These are phyloP conservation scores for Cistogaster globosa DNA, from an alignment of 2,888 invertebrate genomes.

Conservation along the genomic window DNA sequence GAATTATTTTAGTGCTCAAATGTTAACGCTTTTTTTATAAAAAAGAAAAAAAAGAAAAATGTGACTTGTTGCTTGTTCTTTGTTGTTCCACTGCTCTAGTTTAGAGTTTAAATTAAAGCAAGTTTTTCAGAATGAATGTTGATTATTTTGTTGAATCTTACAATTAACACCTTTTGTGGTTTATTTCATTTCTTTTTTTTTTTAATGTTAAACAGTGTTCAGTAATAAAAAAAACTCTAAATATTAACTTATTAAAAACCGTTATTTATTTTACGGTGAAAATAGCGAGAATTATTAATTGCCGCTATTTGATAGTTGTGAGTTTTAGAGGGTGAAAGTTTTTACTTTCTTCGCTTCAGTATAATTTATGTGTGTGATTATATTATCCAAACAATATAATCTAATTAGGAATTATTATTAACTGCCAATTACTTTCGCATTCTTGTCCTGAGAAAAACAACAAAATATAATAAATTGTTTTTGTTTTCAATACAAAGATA, in stretches of 20 bases:
- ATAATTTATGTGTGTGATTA: too few species aligned
- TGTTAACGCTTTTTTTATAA: too few species aligned
- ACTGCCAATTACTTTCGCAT: too few species aligned
- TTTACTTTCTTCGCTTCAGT: slow-evolving; percentile 25
- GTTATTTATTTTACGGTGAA: slow-evolving; percentile 2
- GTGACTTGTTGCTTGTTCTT: slow-evolving; percentile 15
- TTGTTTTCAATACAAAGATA: too few species aligned
- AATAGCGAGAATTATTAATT: slow-evolving; percentile 38
- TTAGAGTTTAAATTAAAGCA: slow-evolving; percentile 35
- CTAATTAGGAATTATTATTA: too few species aligned
- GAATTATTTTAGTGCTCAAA: background rate
- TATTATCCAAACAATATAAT: too few species aligned
- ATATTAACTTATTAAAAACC: slow-evolving; percentile 27
- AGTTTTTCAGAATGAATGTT: background rate
- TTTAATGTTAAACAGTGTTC: background rate
- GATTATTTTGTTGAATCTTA: background rate
- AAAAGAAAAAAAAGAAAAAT: background rate
- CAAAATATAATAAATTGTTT: too few species aligned
- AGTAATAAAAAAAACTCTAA: background rate
- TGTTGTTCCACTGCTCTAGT: slow-evolving; percentile 69
- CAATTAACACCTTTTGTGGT: slow-evolving; percentile 54
- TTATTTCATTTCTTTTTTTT: slow-evolving; percentile 6
- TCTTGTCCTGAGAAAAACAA: too few species aligned
- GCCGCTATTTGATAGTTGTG: background rate
- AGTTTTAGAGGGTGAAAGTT: slow-evolving; percentile 55